Conservation (phyloP, 2,888 invertebrate species). For the Nephrotoma guestfalica region DNA sequence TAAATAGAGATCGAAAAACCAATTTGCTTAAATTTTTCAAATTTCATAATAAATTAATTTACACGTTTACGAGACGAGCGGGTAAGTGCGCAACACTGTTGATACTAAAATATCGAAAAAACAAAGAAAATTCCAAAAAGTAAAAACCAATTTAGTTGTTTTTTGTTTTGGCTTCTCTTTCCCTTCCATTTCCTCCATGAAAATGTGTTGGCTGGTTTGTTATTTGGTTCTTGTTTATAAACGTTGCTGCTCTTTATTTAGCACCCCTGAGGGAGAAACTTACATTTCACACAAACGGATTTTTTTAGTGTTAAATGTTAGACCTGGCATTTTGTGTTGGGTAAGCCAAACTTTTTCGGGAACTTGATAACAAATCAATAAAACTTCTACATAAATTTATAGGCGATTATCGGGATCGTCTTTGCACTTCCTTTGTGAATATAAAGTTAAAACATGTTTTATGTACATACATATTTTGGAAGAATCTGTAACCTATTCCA, state of each 20-base stretch:
- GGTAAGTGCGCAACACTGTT: not conserved
- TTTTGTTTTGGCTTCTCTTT: not conserved
- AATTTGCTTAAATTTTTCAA: not conserved
- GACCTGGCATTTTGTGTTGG: no score
- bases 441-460: no score
- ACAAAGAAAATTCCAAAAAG: not conserved
- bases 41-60: not conserved
- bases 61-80: not conserved
- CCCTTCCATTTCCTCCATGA: no score
- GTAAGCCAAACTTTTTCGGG: not conserved
- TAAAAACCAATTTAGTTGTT: not conserved
- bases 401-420: no score
- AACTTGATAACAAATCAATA: not conserved
- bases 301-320: not conserved
- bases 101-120: not conserved
- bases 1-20: not conserved
- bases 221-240: no score
- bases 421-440: no score
- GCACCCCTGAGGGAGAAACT: not conserved
- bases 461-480: no score
- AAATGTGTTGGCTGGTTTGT: no score
- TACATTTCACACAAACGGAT: not conserved
- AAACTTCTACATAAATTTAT: no score
- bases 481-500: no score
- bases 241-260: not conserved